phyloP scores from a whole-genome alignment of 2,797 vertebrate species.

The Falco concolor region DNA sequence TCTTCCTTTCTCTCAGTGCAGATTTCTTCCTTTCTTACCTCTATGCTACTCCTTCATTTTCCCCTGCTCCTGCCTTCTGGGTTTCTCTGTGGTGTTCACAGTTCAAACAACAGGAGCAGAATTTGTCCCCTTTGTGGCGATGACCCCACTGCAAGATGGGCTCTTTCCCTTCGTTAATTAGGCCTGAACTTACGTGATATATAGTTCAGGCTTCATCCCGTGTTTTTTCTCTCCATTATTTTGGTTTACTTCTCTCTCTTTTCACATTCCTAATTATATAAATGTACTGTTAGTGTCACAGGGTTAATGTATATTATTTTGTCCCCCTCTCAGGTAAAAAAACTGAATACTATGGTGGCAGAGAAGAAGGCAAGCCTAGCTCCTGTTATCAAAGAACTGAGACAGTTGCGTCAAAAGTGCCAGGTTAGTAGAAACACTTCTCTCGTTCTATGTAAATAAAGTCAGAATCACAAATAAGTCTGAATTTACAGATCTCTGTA shows the following conservation, averaged over 20 bases:
- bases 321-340: conserved; percentile 83
- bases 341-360: conserved; percentile 85
- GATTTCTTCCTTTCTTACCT: not conserved
- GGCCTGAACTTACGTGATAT: not conserved
- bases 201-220: not conserved
- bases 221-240: not conserved
- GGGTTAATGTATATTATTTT: not conserved
- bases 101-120: not conserved
- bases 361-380: conserved; percentile 92
- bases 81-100: not conserved
- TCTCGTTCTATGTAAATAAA: not conserved
- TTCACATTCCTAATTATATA: not conserved
- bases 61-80: not conserved
- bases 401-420: conserved; percentile 85
- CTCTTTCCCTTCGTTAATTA: not conserved
- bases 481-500: not conserved
- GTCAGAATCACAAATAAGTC: not conserved
- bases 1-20: not conserved
- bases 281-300: not conserved
- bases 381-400: conserved; percentile 92
- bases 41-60: not conserved
- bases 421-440: conserved; percentile 76
- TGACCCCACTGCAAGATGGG: not conserved
- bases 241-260: not conserved
- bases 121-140: not conserved